Conservation (phyloP, 2,888 invertebrate genomes). For the Eupithecia inturbata region DNA sequence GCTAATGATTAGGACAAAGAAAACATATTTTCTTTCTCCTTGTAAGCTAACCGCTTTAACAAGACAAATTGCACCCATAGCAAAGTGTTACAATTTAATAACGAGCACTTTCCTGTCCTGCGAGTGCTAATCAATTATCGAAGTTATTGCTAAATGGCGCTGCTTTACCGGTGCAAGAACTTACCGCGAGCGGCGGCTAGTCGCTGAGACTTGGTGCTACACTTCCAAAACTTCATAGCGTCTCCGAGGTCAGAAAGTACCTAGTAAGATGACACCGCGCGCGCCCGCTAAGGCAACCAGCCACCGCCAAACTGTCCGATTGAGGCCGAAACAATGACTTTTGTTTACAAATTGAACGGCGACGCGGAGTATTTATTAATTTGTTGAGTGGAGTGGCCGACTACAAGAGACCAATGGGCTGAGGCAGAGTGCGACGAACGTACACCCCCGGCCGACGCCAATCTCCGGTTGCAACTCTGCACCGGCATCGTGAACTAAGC, state of each 20-base stretch:
- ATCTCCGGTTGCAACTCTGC: constrained; percentile 61
- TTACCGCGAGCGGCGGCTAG: constrained; percentile 64
- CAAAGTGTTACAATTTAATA: neutral
- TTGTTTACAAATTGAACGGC: constrained; percentile 78
- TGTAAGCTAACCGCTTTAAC: neutral
- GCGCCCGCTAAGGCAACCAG: constrained; percentile 71
- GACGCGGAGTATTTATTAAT: constrained; percentile 76
- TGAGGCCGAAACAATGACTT: constrained; percentile 80
- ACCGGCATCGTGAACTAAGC: constrained; percentile 63
- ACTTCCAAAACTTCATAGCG: constrained; percentile 80
- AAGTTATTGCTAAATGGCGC: neutral
- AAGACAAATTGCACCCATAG: neutral
- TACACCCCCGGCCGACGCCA: constrained; percentile 64
- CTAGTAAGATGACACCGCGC: constrained; percentile 61
- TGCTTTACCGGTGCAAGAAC: constrained; percentile 41
- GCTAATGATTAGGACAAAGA: neutral
- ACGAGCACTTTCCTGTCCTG: constrained; percentile 19
- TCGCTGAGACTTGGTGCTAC: constrained; percentile 65
- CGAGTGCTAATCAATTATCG: neutral
- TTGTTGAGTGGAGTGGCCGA: constrained; percentile 68
- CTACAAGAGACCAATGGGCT: constrained; percentile 66
- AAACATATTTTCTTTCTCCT: neutral
- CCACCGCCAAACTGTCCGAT: constrained; percentile 76
- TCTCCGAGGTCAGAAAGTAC: constrained; percentile 52
- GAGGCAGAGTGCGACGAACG: constrained; percentile 68